Evolutionary conservation across 2,888 invertebrate species (phyloP).

Genomic region (Cecidostiba fungosa): DNA sequence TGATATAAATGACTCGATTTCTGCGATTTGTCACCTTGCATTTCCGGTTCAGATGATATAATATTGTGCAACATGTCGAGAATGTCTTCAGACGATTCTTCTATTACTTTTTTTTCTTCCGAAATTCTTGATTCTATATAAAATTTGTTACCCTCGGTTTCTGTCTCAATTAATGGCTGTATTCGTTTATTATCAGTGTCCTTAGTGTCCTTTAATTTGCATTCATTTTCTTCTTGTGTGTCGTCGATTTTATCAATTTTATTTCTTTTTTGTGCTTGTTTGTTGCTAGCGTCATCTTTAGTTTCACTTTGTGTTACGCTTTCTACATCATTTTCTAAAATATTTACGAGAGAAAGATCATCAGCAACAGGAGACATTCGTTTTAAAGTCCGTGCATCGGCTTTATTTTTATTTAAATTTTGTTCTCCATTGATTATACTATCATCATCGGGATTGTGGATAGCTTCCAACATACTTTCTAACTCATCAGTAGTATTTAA

Average conservation of each 20-base stretch:
- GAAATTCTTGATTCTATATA: conserved; percentile 41
- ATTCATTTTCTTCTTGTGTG: conserved; percentile 60
- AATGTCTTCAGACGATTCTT: conserved; percentile 86
- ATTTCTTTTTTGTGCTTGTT: conserved; percentile 57
- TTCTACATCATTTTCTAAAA: conserved; percentile 71
- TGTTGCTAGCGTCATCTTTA: conserved; percentile 56
- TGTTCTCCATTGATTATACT: conserved; percentile 73
- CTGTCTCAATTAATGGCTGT: conserved; percentile 29
- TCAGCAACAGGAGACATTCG: conserved; percentile 77
- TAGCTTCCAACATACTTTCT: conserved; percentile 80
- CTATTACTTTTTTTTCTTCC: conserved; percentile 71
- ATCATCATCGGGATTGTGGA: conserved; percentile 78
- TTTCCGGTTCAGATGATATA: conserved; percentile 79
- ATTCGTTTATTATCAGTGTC: conserved; percentile 25
- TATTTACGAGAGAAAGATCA: conserved; percentile 78
- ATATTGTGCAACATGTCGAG: conserved; percentile 87
- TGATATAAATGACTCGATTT: conserved; percentile 77
- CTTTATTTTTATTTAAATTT: conserved; percentile 67
- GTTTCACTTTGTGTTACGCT: conserved; percentile 66
- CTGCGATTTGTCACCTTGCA: conserved; percentile 75
- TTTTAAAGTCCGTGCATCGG: conserved; percentile 72
- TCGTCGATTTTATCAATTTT: conserved; percentile 48
- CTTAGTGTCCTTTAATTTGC: conserved; percentile 34
- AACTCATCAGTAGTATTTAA: conserved; percentile 79
- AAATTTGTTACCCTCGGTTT: conserved; percentile 49